Percentiles rank a stretch among this genome's conserved stretches.
These are phyloP conservation scores for Lycocorax pyrrhopterus DNA, from an alignment of 2,113 vertebrate genomes.

Conservation along the genomic window DNA sequence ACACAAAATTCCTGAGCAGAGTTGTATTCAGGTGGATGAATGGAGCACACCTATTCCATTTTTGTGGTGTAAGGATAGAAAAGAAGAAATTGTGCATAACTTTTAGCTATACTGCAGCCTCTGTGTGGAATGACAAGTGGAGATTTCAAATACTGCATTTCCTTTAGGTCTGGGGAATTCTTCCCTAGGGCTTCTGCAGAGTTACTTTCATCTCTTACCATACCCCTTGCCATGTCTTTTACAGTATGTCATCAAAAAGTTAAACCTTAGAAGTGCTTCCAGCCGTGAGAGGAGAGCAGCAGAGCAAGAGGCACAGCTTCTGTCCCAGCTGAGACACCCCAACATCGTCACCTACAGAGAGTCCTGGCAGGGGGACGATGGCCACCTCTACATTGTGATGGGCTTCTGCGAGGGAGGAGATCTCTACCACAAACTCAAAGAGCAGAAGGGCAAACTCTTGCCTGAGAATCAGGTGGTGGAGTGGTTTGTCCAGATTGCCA, in stretches of 20 bases:
- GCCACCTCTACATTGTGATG: constrained; percentile 94
- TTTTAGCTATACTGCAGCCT: background rate
- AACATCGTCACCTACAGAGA: constrained; percentile 97
- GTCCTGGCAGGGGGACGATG: constrained; percentile 92
- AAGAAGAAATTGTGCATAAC: background rate
- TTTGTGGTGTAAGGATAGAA: background rate
- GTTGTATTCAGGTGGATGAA: background rate
- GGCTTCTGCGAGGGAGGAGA: constrained; percentile 97
- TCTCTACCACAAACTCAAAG: constrained; percentile 91
- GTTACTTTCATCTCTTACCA: background rate
- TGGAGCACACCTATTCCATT: background rate
- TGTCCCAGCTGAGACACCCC: constrained; percentile 90
- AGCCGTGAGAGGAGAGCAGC: constrained; percentile 85
- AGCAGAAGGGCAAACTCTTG: constrained; percentile 88
- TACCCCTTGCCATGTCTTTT: background rate
- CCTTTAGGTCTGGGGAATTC: background rate
- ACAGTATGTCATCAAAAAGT: constrained; percentile 94
- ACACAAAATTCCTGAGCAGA: background rate
- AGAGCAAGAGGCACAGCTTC: constrained; percentile 93
- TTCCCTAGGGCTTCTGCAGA: background rate
- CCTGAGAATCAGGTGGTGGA: constrained; percentile 93
- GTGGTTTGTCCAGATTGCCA: constrained; percentile 98
- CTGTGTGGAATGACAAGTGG: fast-evolving
- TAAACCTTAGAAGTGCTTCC: constrained; percentile 87
- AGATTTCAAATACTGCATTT: background rate